These are phyloP conservation scores for Amblyteles armatorius DNA, from an alignment of 2,888 invertebrate genomes.

Conservation along the genomic window DNA sequence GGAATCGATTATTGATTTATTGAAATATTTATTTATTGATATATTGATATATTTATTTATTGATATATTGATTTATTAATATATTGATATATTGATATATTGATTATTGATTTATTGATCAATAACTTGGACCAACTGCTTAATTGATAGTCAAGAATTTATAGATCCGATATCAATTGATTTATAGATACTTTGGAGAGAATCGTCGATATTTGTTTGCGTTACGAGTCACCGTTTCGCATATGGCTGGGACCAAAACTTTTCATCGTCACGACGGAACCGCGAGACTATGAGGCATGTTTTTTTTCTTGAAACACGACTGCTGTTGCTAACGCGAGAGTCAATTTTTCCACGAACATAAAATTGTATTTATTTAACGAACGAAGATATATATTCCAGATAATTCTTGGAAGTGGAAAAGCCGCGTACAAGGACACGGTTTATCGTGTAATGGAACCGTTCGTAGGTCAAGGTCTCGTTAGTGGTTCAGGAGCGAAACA, in stretches of 20 bases:
- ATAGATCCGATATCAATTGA: not conserved
- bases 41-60: too few relatives aligned
- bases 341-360: not conserved
- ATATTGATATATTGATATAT: too few relatives aligned
- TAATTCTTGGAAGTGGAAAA: slow-evolving; percentile 69
- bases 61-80: too few relatives aligned
- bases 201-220: slow-evolving; percentile 55
- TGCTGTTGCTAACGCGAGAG: not conserved
- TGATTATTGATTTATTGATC: too few relatives aligned
- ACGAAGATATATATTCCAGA: slow-evolving; percentile 48
- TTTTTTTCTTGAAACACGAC: not conserved
- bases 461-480: slow-evolving; percentile 71
- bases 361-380: not conserved
- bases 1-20: too few relatives aligned
- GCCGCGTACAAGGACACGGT: slow-evolving; percentile 71
- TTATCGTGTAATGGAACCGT: slow-evolving; percentile 72
- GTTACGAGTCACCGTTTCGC: slow-evolving; percentile 69
- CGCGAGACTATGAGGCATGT: slow-evolving; percentile 70
- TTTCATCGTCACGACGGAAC: slow-evolving; percentile 70
- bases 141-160: not conserved
- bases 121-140: too few relatives aligned
- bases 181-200: slow-evolving; percentile 67
- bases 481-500: slow-evolving; percentile 70
- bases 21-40: too few relatives aligned
- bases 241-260: slow-evolving; percentile 73